Conservation (phyloP, 2,888 invertebrate species). For the Endomychus coccineus region DNA sequence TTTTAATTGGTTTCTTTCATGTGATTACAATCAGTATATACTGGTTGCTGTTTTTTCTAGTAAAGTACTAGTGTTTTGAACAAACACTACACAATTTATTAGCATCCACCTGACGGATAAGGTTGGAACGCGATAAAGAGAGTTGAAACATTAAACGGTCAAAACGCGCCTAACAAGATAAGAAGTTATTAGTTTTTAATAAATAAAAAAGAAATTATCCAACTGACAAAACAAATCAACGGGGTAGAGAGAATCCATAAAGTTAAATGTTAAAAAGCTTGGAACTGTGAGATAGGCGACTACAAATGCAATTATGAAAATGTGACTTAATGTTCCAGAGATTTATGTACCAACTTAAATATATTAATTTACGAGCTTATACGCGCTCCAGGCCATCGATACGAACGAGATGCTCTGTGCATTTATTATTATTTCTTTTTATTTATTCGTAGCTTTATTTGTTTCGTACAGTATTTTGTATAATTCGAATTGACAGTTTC, state of each 20-base stretch:
- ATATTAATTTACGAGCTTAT: conserved; percentile 44
- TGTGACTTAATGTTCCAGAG: conserved; percentile 44
- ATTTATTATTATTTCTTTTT: conserved; percentile 22
- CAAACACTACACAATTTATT: no score
- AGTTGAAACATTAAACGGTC: no score
- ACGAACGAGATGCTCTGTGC: no score
- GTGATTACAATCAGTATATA: no score
- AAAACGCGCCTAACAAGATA: conserved; percentile 13
- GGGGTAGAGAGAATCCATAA: conserved; percentile 16
- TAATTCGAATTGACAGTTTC: no score
- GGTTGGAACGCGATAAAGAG: no score
- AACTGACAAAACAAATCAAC: conserved; percentile 33
- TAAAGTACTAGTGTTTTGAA: no score
- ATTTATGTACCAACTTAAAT: conserved; percentile 44
- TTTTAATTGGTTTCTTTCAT: no score
- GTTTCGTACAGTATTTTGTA: no score
- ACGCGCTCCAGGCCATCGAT: conserved; percentile 34
- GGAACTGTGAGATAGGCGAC: conserved; percentile 20
- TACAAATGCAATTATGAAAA: conserved; percentile 45
- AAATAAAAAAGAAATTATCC: conserved; percentile 20
- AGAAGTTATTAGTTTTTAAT: conserved; percentile 16
- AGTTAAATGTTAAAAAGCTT: conserved; percentile 4
- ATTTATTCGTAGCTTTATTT: no score
- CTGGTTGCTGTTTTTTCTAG: no score
- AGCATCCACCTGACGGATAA: no score